Conservation (phyloP, 2,113 vertebrate genomes). For the Chitala chitala region DNA sequence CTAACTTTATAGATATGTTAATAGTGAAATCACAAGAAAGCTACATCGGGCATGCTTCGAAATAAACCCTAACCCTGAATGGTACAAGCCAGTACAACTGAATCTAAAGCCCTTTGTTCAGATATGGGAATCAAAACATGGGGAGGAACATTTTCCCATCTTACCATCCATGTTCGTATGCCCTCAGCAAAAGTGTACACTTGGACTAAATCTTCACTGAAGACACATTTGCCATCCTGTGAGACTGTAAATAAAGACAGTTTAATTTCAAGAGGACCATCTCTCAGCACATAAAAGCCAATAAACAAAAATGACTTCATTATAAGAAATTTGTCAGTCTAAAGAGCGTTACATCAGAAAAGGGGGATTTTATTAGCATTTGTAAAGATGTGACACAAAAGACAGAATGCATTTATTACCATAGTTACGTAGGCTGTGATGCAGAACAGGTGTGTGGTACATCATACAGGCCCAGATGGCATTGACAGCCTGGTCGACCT, state of each 20-base stretch:
- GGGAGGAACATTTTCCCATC: conserved; percentile 37
- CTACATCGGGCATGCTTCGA: too few species aligned
- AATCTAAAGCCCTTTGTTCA: too few species aligned
- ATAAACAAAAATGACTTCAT: neutral
- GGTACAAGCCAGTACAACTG: too few species aligned
- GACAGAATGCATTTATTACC: conserved; percentile 66
- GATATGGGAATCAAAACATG: too few species aligned
- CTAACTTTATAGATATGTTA: too few species aligned
- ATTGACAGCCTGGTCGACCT: conserved; percentile 92
- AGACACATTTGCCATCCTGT: conserved; percentile 68
- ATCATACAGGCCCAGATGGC: conserved; percentile 93
- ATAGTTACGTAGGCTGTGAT: conserved; percentile 75
- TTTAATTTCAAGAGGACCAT: too few species aligned
- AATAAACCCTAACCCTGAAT: too few species aligned
- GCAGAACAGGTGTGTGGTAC: conserved; percentile 86
- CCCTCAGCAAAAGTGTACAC: conserved; percentile 83
- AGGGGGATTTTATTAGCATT: too few species aligned
- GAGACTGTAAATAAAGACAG: conserved; percentile 68
- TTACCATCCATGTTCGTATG: conserved; percentile 97
- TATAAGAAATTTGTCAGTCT: neutral
- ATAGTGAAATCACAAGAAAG: too few species aligned
- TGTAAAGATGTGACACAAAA: conserved; percentile 20
- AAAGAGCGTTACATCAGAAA: too few species aligned
- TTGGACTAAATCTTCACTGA: conserved; percentile 82
- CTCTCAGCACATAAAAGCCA: neutral